Percentiles rank a stretch among this genome's conserved stretches.
Conservation (phyloP, 2,113 vertebrate species). For the Chloropsis hardwickii region DNA sequence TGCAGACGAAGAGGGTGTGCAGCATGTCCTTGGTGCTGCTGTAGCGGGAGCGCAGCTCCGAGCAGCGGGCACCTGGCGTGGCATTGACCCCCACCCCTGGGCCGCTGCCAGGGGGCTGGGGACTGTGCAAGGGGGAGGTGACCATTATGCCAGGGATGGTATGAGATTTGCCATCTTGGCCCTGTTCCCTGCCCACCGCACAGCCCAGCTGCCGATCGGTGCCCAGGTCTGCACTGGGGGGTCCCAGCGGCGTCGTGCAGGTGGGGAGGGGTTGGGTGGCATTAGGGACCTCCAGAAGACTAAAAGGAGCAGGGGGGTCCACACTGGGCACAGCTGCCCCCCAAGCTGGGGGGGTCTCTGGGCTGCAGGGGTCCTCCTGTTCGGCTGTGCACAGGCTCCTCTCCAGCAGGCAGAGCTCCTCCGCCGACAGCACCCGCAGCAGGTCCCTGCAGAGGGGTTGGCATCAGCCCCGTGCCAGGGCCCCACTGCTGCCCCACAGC, state of each 20-base stretch:
- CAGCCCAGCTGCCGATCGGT: accelerated
- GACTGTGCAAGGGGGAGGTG: not conserved
- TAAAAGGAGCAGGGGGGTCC: not conserved
- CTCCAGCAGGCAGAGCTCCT: slow-evolving; percentile 71
- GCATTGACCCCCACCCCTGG: not conserved
- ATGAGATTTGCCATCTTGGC: not conserved
- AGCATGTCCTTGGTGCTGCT: slow-evolving; percentile 70
- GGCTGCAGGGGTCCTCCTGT: not conserved
- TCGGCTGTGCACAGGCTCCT: slow-evolving; percentile 64
- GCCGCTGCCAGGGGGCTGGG: not conserved
- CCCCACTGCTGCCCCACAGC: not conserved
- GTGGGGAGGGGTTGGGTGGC: not conserved
- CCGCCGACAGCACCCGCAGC: slow-evolving; percentile 55
- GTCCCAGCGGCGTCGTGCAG: accelerated
- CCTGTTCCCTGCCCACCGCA: accelerated
- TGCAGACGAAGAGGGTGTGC: slow-evolving; percentile 76
- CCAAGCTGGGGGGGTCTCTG: accelerated
- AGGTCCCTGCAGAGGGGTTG: slow-evolving; percentile 37
- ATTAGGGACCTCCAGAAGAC: not conserved
- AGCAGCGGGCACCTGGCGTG: not conserved
- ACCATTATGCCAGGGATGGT: not conserved
- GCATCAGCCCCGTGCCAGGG: accelerated
- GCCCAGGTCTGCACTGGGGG: accelerated
- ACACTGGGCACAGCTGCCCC: not conserved
- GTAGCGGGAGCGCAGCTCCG: slow-evolving; percentile 62